Base-by-base conservation (phyloP, 2,113 vertebrate species). In the Raja brachyura region DNA sequence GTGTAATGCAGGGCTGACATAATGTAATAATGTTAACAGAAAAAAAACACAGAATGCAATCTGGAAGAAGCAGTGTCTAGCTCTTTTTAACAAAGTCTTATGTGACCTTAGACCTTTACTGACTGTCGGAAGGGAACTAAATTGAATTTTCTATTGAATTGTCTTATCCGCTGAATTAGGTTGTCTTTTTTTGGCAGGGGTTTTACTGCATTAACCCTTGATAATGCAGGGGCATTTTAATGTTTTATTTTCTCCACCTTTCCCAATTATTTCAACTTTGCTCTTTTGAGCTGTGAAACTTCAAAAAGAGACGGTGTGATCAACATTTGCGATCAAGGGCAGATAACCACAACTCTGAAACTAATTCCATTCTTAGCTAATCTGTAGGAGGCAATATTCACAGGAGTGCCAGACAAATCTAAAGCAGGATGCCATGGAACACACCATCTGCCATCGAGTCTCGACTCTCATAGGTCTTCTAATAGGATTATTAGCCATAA, bases 1-100 rank as follows among this genome's bases (percentile, higher is more conserved):
- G 90, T 92, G 90, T 92, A 92, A 92, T 92, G 90, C 68, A 92
- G 68, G 68, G 22, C 66, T 92, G 68, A 74, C 90, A 74, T 92
- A 92, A 92, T 92, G 90, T 92, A 92, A 92, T 92, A 92, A 92
- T 92, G 90, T 92, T 92, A 92, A 92, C 90, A 73, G 90, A 74
- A 92, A 92, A 92, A 48, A 92, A 92, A 92, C 68, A 92, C 33
- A 92, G 90, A 92, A 74, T 92, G 90, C 90, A 92, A 73, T 92
- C 90, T 92, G 90, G 90, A 92, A 92, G 90, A 92, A 92, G 90
- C 68, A 28, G 66, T 74, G 39, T 92, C 18, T 48, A 73, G 90
- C 73, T 92, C 90, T 92, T 92, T 92, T 92, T 92, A 92, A 92
- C 90, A 92, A 92, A 92, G 90, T 74, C 90, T 74, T 10, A 70